Conservation (phyloP, 2,797 vertebrate species). For the Aythya fuligula region DNA sequence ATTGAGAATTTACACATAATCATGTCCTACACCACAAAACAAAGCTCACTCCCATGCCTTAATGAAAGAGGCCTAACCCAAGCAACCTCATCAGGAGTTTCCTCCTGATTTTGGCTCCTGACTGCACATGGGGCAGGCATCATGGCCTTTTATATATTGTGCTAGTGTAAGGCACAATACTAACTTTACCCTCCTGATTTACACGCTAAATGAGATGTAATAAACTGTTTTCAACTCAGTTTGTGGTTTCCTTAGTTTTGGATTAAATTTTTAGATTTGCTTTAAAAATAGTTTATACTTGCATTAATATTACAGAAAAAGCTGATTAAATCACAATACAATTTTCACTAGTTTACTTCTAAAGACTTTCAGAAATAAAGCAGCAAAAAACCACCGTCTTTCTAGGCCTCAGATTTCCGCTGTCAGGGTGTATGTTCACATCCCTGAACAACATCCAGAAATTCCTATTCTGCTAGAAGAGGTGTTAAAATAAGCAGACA, state of each 20-base stretch:
- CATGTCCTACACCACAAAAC: neutral
- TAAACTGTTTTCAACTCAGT: no score
- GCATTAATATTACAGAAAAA: neutral
- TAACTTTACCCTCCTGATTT: rapidly evolving
- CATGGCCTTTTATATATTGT: neutral
- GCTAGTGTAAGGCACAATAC: neutral
- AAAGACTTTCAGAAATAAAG: neutral
- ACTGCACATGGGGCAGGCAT: rapidly evolving
- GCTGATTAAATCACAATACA: neutral
- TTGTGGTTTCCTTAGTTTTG: neutral
- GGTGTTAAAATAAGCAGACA: neutral
- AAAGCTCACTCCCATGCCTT: neutral
- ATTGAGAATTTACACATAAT: neutral
- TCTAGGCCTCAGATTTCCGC: neutral
- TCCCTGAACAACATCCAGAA: neutral
- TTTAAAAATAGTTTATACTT: neutral
- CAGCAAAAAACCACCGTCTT: neutral
- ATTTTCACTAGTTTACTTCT: neutral
- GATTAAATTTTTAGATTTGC: neutral
- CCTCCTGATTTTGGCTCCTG: neutral
- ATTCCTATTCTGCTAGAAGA: neutral
- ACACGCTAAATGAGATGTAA: neutral
- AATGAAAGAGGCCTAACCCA: neutral
- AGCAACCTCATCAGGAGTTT: neutral
- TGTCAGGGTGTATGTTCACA: neutral